Evolutionary conservation across 2,113 vertebrate species (phyloP), one percentile per base, ranked within the genome.

Genomic region (Paradisaea rubra): DNA sequence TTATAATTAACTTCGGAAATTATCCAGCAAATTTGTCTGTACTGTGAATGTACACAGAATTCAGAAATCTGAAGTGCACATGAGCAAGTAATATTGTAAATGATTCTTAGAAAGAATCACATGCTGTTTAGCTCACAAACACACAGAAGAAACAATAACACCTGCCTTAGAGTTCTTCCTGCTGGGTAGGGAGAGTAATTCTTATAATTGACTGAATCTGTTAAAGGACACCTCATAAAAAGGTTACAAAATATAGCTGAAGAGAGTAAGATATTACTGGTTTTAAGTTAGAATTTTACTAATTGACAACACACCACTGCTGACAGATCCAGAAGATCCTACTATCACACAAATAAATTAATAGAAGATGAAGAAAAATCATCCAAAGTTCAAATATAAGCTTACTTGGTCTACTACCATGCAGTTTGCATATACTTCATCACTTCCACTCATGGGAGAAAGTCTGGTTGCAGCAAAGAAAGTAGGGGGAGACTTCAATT

Each of bases 321-420:
- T 88, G 57, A 60, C 27, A 86, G 52, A 72, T 44, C 12, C 52
- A 81, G 45, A 81, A 82, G 20, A 53, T 37, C 30, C 25, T 81
- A 33, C 5, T 57, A 53, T 27, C 25, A 53, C 27, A 60, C 5
- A 70, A 54, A 33, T 23, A 88, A 57, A 35, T 41, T 31, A 91
- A 47, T 7, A 60, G 42, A 85, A 66, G 20, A 77, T 0, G 1
- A 82, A 35, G 8, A 64, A 74, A 71, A 82, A 15, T 2, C 37
- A 64, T 16, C 6, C 20, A n/a, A 90, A 49, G 9, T 66, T 81
- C 19, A 82, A 65, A 44, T 7, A 44, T 44, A 74, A 84, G 27
- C 81, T 94, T 96, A 99, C 99, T 96, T 98, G 98, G 53, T 99
- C 97, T 70, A 98, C 98, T 64, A 98, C 98, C 98, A 99, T 98